Evolutionary conservation across 1,140 invertebrate species (phyloP).

Genomic region (Mya arenaria): DNA sequence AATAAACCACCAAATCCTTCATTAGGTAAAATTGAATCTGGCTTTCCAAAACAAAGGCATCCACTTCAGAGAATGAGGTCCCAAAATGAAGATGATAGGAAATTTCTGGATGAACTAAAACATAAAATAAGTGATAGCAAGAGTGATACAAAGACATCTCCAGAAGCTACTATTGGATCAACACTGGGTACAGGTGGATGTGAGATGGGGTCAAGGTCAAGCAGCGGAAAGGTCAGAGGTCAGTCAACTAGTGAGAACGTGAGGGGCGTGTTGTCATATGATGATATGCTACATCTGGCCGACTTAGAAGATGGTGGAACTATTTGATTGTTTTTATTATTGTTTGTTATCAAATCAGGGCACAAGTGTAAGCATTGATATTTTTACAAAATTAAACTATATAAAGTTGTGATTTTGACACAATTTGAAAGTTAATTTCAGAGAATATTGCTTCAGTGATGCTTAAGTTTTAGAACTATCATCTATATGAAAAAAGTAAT

Average conservation of each 20-base stretch:
- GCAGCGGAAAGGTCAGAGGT: background rate
- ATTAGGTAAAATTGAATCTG: background rate
- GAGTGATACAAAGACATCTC: background rate
- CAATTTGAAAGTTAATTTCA: background rate
- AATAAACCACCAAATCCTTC: background rate
- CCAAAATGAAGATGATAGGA: constrained; percentile 4
- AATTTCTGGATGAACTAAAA: constrained; percentile 32
- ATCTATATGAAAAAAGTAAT: background rate
- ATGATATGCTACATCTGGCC: constrained; percentile 7
- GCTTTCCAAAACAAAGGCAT: background rate
- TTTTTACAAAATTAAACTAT: background rate
- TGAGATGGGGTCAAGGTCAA: too few relatives aligned
- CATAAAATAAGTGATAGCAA: constrained; percentile 1
- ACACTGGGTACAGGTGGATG: too few relatives aligned
- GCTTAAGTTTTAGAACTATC: background rate
- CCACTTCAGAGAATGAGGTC: background rate
- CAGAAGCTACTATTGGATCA: background rate
- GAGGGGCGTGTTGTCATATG: background rate
- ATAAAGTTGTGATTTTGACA: background rate
- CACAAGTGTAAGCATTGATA: background rate
- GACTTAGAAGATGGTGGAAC: constrained; percentile 11
- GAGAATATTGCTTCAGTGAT: background rate
- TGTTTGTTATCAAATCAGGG: background rate
- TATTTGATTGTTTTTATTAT: background rate
- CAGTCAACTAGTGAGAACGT: background rate